phyloP scores from a whole-genome alignment of 2,113 vertebrate genomes.

The Corvus moneduloides region DNA sequence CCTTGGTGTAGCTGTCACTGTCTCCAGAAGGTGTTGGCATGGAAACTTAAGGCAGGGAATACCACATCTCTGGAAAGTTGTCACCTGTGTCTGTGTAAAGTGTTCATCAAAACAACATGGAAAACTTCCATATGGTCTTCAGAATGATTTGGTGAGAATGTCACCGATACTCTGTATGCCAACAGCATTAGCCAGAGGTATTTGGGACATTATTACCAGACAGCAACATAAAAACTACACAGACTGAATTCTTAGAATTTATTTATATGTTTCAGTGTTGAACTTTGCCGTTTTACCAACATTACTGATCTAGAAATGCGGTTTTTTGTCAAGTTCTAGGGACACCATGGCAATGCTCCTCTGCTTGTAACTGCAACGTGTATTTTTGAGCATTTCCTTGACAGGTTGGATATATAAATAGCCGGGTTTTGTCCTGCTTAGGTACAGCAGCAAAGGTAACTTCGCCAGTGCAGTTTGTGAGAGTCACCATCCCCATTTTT shows the following conservation, averaged over 20 bases:
- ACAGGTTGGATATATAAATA: neutral
- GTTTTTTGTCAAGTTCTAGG: neutral
- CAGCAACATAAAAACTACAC: neutral
- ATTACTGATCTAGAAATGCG: neutral
- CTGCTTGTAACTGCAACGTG: neutral
- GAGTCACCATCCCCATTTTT: neutral
- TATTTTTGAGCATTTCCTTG: neutral
- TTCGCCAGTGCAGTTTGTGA: neutral
- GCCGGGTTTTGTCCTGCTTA: neutral
- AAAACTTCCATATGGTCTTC: neutral
- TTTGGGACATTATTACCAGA: neutral
- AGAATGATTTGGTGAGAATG: neutral
- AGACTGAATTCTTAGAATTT: neutral
- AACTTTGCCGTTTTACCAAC: neutral
- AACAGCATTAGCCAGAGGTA: neutral
- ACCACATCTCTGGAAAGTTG: neutral
- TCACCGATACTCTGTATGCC: fast-evolving
- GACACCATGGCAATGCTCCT: too few relatives aligned
- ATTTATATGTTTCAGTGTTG: neutral
- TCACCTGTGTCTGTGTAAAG: neutral
- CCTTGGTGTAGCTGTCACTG: neutral
- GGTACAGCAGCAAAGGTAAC: neutral
- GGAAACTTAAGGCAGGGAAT: neutral
- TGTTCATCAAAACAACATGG: fast-evolving
- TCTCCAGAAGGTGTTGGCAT: neutral